phyloP scores from a whole-genome alignment of 2,113 vertebrate species.

The Cololabis saira region DNA sequence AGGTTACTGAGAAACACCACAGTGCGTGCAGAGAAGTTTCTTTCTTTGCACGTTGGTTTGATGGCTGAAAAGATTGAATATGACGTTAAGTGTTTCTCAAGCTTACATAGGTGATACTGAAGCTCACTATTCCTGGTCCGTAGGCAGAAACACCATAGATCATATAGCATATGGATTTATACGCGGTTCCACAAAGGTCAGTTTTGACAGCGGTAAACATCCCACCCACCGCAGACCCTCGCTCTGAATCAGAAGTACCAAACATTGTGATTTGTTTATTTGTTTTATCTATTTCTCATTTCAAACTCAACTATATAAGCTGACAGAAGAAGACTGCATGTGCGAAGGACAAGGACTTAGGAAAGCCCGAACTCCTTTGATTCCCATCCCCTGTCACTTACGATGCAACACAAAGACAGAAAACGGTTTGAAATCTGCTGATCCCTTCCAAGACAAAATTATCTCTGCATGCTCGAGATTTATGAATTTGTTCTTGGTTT shows the following conservation, averaged over 20 bases:
- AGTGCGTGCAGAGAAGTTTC: constrained; percentile 50
- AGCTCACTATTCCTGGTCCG: constrained; percentile 3
- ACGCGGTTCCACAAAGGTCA: constrained; percentile 35
- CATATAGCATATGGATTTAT: background rate
- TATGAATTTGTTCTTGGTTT: constrained; percentile 76
- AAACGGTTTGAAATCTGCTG: constrained; percentile 36
- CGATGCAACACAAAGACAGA: constrained; percentile 46
- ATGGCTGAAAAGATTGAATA: constrained; percentile 58
- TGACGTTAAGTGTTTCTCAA: constrained; percentile 64
- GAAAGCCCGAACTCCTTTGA: constrained; percentile 52
- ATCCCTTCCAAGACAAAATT: constrained; percentile 62
- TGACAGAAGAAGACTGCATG: constrained; percentile 61
- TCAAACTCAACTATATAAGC: constrained; percentile 51
- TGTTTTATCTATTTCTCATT: constrained; percentile 66
- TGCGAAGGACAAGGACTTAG: constrained; percentile 47
- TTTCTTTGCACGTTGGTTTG: constrained; percentile 55
- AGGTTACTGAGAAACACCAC: constrained; percentile 60
- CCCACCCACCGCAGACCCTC: constrained; percentile 58
- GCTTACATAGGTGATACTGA: constrained; percentile 53
- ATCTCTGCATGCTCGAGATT: constrained; percentile 63
- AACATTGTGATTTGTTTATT: constrained; percentile 75
- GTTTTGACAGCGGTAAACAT: constrained; percentile 57
- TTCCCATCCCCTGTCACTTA: constrained; percentile 47
- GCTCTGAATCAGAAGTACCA: constrained; percentile 64
- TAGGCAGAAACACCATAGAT: constrained; percentile 18